Percentiles rank a stretch among this genome's conserved stretches.
These are phyloP conservation scores for Gymnopithys bicolor DNA, from an alignment of 2,797 vertebrate species.

Conservation along the genomic window DNA sequence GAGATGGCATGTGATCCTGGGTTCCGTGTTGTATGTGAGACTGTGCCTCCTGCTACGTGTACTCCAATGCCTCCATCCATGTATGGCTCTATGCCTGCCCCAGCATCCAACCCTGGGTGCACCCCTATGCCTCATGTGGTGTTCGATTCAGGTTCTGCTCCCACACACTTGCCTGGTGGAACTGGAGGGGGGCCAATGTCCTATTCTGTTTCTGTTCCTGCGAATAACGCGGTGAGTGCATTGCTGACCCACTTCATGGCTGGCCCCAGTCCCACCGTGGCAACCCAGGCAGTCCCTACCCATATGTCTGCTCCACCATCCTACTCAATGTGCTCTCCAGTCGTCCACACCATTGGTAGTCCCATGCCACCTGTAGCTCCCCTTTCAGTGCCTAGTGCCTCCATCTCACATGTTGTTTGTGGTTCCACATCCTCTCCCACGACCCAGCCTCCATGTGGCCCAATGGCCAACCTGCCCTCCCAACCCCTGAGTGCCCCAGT, in stretches of 20 bases:
- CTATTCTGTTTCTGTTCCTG: conserved; percentile 53
- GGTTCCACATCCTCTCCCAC: neutral
- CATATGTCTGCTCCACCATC: neutral
- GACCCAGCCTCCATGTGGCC: neutral
- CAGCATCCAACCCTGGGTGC: neutral
- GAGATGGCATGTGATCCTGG: conserved; percentile 19
- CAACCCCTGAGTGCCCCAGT: neutral
- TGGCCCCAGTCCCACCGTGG: neutral
- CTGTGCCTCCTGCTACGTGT: neutral
- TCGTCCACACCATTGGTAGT: neutral
- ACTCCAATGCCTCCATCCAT: neutral
- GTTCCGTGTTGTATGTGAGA: conserved; percentile 51
- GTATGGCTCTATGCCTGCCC: neutral
- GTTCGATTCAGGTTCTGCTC: conserved; percentile 28
- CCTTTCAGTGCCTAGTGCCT: neutral
- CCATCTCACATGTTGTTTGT: neutral
- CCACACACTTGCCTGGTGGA: neutral
- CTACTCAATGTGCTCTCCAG: neutral
- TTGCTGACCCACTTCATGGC: conserved; percentile 54
- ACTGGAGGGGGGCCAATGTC: neutral
- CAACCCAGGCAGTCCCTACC: conserved; percentile 9
- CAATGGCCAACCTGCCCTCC: neutral
- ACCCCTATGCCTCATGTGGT: conserved; percentile 29
- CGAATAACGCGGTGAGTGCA: conserved; percentile 49
- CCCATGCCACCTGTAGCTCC: neutral